These are phyloP conservation scores for Oscheius sp. DNA, from an alignment of 1,140 invertebrate genomes.

Conservation along the genomic window DNA sequence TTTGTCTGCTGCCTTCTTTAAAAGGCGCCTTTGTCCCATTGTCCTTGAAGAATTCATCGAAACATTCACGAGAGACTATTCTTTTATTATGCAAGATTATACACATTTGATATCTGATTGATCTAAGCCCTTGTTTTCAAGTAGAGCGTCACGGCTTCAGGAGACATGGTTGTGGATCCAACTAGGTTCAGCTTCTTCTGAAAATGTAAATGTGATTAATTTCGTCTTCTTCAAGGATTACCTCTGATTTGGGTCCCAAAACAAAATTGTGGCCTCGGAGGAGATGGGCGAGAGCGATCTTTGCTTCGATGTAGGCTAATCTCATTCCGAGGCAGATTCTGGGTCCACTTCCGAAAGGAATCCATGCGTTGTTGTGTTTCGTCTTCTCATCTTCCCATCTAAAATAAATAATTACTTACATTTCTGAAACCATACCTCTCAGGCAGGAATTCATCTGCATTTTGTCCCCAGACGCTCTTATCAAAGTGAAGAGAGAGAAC, in stretches of 20 bases:
- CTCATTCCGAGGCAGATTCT: slow-evolving; percentile 64
- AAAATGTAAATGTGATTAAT: background rate
- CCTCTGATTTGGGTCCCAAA: slow-evolving; percentile 44
- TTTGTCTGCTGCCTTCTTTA: no score
- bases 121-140: no score
- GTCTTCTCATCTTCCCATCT: slow-evolving; percentile 31
- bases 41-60: no score
- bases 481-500: slow-evolving; percentile 55
- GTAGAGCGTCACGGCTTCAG: slow-evolving; percentile 19
- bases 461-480: slow-evolving; percentile 57
- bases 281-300: slow-evolving; percentile 58
- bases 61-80: no score
- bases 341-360: slow-evolving; percentile 64
- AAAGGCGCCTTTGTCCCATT: no score
- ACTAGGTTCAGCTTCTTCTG: background rate
- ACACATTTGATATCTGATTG: no score
- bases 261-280: slow-evolving; percentile 53
- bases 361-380: slow-evolving; percentile 51
- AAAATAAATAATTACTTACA: background rate
- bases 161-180: slow-evolving; percentile 10
- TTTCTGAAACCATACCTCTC: slow-evolving; percentile 45
- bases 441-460: slow-evolving; percentile 56
- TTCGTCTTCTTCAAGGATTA: background rate
- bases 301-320: slow-evolving; percentile 62
- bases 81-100: no score